Base-by-base conservation (phyloP, 37 sponge, comb jelly and placozoan genomes). In the Theonella swinhoei region DNA sequence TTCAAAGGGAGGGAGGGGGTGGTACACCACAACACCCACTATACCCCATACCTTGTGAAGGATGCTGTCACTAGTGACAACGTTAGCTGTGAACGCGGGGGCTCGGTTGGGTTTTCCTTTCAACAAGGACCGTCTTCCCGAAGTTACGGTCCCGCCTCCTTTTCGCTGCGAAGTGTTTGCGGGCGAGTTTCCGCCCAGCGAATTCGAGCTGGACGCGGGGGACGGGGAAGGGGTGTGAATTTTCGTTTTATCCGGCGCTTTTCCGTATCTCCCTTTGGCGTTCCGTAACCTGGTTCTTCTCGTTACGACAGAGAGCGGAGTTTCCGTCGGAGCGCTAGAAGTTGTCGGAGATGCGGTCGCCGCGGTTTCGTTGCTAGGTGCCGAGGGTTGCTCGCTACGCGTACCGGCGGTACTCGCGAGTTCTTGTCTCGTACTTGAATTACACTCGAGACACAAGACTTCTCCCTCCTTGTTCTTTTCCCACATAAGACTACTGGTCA, bases 401-500 rank as follows among this genome's bases (percentile, higher is more conserved):
- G 67, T 11, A 28, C 39, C 37, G 37, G 1, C 41, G 34, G 36
- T 34, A 23, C 65, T 79, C 29, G 19, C 62, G 40, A 20, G 39
- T 3, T 38, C 36, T 23, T 30, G 24, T 17, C 61, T 77, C 30
- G 69, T 39, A 19, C 72, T 59, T 0, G 76, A 26, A 54, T 87
- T 74, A 39, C 89, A 89, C 14, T 77, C 76, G 7, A 84, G 69
- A 37, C 89, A 89, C 43, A 89, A 7, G 1, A 83, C 24, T 0
- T 43, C 68, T 39, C 89, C 89, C 14, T 64, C 72, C 39, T 83
- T 37, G 42, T 41, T 58, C 5, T 74, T 78, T 29, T 84, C 78
- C 89, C 89, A 89, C 62, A 89, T 74, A 11, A 84, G 61, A 67
- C 89, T 89, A 0, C 79, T 78, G 4, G 74, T 72, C 3, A 42